phyloP scores from a whole-genome alignment of 2,888 invertebrate species.

The Quadroppia sp. region DNA sequence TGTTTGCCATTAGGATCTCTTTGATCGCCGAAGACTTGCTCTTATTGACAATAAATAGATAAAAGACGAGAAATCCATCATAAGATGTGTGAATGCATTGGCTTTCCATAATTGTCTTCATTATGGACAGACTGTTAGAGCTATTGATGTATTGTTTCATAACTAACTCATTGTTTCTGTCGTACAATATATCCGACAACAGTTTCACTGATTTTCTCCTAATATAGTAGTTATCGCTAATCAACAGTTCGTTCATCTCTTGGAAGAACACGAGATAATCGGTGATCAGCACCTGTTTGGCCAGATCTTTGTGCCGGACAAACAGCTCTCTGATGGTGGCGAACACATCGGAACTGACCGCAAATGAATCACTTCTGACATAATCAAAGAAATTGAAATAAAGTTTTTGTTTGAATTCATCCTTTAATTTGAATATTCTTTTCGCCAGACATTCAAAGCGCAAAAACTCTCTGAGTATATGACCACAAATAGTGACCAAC shows the following conservation, averaged over 20 bases:
- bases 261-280: not conserved
- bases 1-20: not conserved
- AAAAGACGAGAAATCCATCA: not conserved
- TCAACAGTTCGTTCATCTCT: not conserved
- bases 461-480: not conserved
- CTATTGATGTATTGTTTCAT: not conserved
- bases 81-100: not conserved
- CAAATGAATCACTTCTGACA: not conserved
- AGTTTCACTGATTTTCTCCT: not conserved
- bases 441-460: not conserved
- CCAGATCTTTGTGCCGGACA: not conserved
- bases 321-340: not conserved
- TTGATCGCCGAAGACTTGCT: not conserved
- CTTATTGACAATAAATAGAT: not conserved
- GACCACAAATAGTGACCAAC: not conserved
- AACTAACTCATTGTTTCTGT: not conserved
- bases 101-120: not conserved
- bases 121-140: not conserved
- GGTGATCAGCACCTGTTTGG: not conserved
- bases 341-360: not conserved
- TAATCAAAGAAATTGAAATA: conserved; percentile 4
- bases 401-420: not conserved
- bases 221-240: not conserved
- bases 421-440: not conserved
- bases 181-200: not conserved